Conservation (phyloP, 2,797 vertebrate species). For the Setipinna tenuifilis region DNA sequence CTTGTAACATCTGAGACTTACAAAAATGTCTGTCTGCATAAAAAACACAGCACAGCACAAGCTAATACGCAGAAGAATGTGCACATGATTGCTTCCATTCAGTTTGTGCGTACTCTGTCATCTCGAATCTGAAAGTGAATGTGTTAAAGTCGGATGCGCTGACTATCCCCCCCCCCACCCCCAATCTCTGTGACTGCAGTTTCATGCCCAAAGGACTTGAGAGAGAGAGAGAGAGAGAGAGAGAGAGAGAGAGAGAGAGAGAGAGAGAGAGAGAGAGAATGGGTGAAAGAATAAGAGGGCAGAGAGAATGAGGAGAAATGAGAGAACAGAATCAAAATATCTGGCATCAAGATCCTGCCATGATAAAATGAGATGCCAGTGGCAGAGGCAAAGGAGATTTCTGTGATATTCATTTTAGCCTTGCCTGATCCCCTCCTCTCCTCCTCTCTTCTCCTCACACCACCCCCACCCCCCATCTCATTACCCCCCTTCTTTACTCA, state of each 20-base stretch:
- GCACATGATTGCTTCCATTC: background rate
- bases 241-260: background rate
- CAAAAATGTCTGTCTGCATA: background rate
- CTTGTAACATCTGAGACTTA: background rate
- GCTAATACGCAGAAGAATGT: background rate
- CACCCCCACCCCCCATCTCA: background rate
- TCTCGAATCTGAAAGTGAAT: slow-evolving; percentile 8
- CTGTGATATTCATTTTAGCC: slow-evolving; percentile 22
- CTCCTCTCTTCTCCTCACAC: background rate
- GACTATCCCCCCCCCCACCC: background rate
- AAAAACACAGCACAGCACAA: background rate
- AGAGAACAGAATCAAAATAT: slow-evolving; percentile 21
- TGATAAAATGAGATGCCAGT: background rate
- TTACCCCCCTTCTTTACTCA: background rate
- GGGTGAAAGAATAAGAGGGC: background rate
- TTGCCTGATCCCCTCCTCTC: background rate
- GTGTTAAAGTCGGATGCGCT: background rate
- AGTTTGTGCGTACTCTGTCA: background rate
- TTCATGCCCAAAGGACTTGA: background rate
- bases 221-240: background rate
- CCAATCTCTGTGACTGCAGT: background rate
- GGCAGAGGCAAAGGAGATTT: background rate
- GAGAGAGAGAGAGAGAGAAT: background rate
- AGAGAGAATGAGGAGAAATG: background rate
- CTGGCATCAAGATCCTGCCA: slow-evolving; percentile 11